Base-by-base conservation (phyloP, 2,797 vertebrate species). In the Syndactyla subalaris region DNA sequence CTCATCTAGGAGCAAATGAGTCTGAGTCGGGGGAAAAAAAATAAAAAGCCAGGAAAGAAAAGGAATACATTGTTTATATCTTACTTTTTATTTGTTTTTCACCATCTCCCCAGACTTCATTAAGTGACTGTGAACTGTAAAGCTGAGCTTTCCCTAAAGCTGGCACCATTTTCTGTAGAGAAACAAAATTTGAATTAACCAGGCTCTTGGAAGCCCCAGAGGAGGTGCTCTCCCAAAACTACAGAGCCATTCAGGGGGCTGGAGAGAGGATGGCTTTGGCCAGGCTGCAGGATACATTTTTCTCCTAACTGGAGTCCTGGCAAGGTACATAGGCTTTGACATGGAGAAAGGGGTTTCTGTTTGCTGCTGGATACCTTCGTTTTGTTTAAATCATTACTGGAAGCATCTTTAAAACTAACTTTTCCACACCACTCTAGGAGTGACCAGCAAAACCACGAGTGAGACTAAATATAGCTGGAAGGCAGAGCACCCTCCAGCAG, bases 401-500 rank as follows among this genome's bases (percentile, higher is more conserved):
- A 94, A 93, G 80, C 67, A 93, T 80, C 88, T 93, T 82, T 85
- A 54, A 93, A 79, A 76, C 32, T 52, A 14, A 18, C 39, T 93
- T 85, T 87, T 93, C 77, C 13, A 3, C 14, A 5, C 45, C 59
- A 21, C 48, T 82, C 7, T 41, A 16, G 0, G 22, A 93, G 48
- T 34, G 63, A 95, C 59, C 88, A 87, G 46, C n/a, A 59, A 94
- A 96, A 59, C 84, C 75, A 59, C 92, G 94, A 38, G 54, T 51
- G 89, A 76, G 96, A 63, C 92, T 94, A 76, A 93, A 93, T 82
- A 54, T 23, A 73, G 84, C 97, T 96, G 95, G 86, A 95, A 96
- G 88, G 94, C 24, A 77, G 91, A 67, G 89, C 95, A 59, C 20
- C 70, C 79, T 93, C 95, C 95, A 92, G 87, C 94, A 85, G 82